Percentiles rank a stretch among this genome's conserved stretches.
These are phyloP conservation scores for Anabacerthia variegaticeps DNA, from an alignment of 2,797 vertebrate species.

Conservation along the genomic window DNA sequence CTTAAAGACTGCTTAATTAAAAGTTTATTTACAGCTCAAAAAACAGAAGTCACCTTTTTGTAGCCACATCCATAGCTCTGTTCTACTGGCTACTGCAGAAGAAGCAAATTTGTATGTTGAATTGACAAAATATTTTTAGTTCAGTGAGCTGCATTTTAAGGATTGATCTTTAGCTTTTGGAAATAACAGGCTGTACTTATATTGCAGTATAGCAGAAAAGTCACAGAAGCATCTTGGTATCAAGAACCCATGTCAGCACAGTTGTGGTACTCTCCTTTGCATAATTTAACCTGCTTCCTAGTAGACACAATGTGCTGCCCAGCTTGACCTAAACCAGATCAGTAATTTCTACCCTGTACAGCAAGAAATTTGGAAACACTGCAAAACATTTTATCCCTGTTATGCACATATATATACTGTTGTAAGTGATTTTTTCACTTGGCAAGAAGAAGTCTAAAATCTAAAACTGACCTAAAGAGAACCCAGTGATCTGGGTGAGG, in stretches of 20 bases:
- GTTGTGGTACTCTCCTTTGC: neutral
- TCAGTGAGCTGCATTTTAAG: neutral
- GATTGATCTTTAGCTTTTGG: neutral
- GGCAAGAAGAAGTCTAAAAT: neutral
- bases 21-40: neutral
- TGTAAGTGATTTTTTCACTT: neutral
- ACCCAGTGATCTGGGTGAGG: neutral
- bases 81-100: neutral
- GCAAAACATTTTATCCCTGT: accelerated
- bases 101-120: neutral
- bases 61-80: neutral
- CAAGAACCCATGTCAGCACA: neutral
- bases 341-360: neutral
- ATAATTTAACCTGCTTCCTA: neutral
- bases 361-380: neutral
- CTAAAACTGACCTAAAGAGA: neutral
- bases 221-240: neutral
- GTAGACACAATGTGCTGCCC: neutral
- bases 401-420: neutral
- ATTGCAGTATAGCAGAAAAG: neutral
- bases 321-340: neutral
- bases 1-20: neutral
- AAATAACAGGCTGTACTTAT: neutral
- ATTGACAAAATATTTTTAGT: neutral
- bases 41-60: neutral